Evolutionary conservation across 2,888 invertebrate species (phyloP), one percentile per base, ranked within the genome.

Genomic region (Pollenia griseotomentosa): DNA sequence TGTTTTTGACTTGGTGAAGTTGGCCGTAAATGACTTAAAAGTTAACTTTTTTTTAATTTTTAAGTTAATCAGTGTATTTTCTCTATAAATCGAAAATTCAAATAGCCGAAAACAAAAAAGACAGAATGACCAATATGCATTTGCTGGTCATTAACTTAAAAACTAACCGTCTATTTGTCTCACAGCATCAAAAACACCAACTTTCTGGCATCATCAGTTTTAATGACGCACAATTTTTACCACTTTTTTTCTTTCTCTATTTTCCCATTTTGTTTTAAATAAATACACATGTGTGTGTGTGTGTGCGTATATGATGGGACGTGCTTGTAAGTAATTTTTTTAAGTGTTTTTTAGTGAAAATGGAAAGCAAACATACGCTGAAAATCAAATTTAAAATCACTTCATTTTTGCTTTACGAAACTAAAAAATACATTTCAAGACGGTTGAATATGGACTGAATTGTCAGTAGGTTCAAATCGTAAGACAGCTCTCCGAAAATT

Each of bases 141-240:
- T 59, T 66, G 74, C n/a, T 74, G 48, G 66, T 74, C 65, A 82
- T 82, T 74, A 66, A 51, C 65, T 66, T 42, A 10, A 66, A 19
- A 74, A 74, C 57, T 74, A 65, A n/a, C 2, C 48, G 71, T 73
- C 63, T 48, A 65, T 73, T 61, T 51, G 55, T 73, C 65, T 73
- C 57, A 19, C 68, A 75, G 44, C 46, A 79, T n/a, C 57, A 73
- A 19, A 51, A 68, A n/a, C 16, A 81, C 53, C 73, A 82, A 59
- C 57, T 46, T 48, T 48, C 44, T 59, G 23, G 44, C 61, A 73
- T 74, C 48, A 73, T 48, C 61, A 16, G 51, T 55, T 70, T 74
- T 83, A 75, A 86, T 83, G 79, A 78, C 75, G 79, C 75, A 83
- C 70, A 83, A 61, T 73, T 65, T 74, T 78, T 59, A 14, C 65